Evolutionary conservation across 2,113 vertebrate species (phyloP), one percentile per base, ranked within the genome.

Genomic region (Varanus komodoensis): DNA sequence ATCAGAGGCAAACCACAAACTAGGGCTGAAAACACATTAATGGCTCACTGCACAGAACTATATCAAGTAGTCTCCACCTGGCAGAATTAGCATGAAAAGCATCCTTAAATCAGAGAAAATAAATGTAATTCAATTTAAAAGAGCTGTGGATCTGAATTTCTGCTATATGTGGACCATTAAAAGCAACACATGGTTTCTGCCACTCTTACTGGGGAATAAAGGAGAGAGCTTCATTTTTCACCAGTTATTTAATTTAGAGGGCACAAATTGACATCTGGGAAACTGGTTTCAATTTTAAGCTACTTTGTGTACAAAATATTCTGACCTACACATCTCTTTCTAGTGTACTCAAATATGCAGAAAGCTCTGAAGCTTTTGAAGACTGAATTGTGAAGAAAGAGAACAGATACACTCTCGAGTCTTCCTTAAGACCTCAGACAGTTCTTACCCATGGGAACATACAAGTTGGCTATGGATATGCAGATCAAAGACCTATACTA

Each of bases 291-390:
- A 84, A 38, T 27, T 61, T 7, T 23, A 50, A 15, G n/a, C 52
- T 32, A 86, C 32, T 25, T 81, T 90, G 12, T 84, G 78, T 68
- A 78, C 27, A 95, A 93, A 94, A 94, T 93, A 93, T 95, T 86
- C 77, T 57, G n/a, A 89, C 69, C 82, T 89, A 9, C 32, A 67
- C 94, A 75, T 92, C 94, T 96, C 57, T 93, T 93, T 92, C 85
- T 50, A 98, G 97, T 98, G 92, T 57, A 94, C 1, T 91, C 96
- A 94, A 98, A 98, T 92, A 98, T 98, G 98, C 97, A 96, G 95
- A 98, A 98, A 96, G 97, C 98, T 0, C 92, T 96, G 93, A 97
- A 95, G 82, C 92, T 98, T 74, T 93, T 98, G 88, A 98, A 98
- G 95, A 98, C 97, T n/a, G 98, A 98, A 91, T 80, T 98, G 93